Base-by-base conservation (phyloP, 2,888 invertebrate genomes). In the Leptopilina syphax region DNA sequence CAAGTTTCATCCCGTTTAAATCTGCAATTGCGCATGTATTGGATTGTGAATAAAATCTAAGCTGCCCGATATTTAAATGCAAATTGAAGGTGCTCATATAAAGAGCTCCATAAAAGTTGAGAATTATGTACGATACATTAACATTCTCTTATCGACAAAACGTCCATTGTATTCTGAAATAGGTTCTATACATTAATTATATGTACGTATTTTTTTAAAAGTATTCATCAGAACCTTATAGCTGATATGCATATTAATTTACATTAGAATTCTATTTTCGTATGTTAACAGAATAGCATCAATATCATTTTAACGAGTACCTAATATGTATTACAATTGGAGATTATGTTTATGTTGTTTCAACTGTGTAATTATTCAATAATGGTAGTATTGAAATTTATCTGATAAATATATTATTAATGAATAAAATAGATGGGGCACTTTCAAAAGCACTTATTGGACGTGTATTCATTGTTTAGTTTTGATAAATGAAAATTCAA, bases 31-130 rank as follows among this genome's bases (percentile, higher is more conserved):
- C 78, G 80, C 78, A 3, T 47, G 50, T 27, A 54, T 70, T 70
- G 70, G 54, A 50, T 70, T 70, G 54, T 18, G 50, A 50, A 70
- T 70, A 73, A 73, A 73, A 73, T 73, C 57, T 73, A 73, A 73
- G 73, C 34, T 73, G 73, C 9, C 73, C 34, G 84, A 89, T 86
- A 88, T 88, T 88, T 89, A 87, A 85, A 88, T 88, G 87, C 86
- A 89, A 88, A 89, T 89, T 87, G 88, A 88, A 88, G 86, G 84
- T 83, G 85, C 82, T n/a, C n/a, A 65, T 60, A 77, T 77, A 77
- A 78, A 65, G 73, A 41, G 44, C 27, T 54, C 70, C 34, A 57
- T 73, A 57, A 73, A 57, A 57, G 57, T 13, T 50, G 7, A 34
- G 34, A 57, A 12, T 57, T 41, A 34, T 34, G 60, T 50, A n/a